Evolutionary conservation across 2,888 invertebrate genomes (phyloP), one percentile per base, ranked within the genome.

Genomic region (Thumatha senex): DNA sequence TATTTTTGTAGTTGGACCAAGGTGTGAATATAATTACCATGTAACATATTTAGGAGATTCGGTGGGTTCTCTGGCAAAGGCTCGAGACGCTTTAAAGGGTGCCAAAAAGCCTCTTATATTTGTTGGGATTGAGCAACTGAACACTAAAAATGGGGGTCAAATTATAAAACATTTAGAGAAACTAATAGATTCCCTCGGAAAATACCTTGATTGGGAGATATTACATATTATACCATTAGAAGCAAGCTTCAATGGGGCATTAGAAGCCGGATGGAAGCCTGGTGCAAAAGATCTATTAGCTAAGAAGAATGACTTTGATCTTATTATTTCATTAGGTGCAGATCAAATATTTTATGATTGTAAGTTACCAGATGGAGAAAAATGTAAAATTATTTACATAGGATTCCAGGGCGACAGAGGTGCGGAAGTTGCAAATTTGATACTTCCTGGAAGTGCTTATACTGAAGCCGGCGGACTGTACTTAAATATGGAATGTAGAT

Each of bases 361-460:
- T 74, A 93, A 93, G 31, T 96, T 98, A 71, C 92, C 98, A 40
- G 9, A 12, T n/a, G 31, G 14, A 1, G 93, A 94, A 0, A 94
- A 94, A 73, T 95, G 96, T 59, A 96, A 95, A 61, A 92, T 99
- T 36, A 95, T 99, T 65, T 99, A 99, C 71, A 66, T 84, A 93
- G 97, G 98, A 49, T 98, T 98, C 85, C 99, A 99, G 88, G 99
- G 99, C 47, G 99, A 99, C 78, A 92, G 92, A 48, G 99, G 99
- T 14, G 98, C 99, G 1, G 92, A 95, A 61, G 94, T 96, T 58
- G 98, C 99, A 7, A 96, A 98, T 78, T 94, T 97, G 11, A 93
- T 99, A 48, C 88, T 99, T 13, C 99, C 99, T 0, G 98, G 99
- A 24, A 96, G 98, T 43, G 99, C 99, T 0, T 99, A 99, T 80